Base-by-base conservation (phyloP, 2,888 invertebrate genomes). In the Euproctis similis region DNA sequence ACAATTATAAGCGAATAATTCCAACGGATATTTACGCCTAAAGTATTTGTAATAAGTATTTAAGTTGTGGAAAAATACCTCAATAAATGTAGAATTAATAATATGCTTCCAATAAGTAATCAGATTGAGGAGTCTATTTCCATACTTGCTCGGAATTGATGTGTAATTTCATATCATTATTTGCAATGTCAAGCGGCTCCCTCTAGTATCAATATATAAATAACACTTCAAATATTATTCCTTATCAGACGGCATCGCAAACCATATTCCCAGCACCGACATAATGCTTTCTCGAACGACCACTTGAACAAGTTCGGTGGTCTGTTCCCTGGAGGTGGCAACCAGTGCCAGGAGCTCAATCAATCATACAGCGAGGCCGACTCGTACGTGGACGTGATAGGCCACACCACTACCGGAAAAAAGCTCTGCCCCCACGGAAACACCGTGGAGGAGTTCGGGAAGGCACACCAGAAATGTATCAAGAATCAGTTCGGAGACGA, bases 181-280 rank as follows among this genome's bases (percentile, higher is more conserved):
- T n/a, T n/a, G n/a, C n/a, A n/a, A n/a, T n/a, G n/a, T n/a, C n/a
- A n/a, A n/a, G n/a, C n/a, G n/a, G n/a, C 32, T 41, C 39, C 44
- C 29, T 12, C 13, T 16, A 12, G 24, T 2, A 2, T 30, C 5
- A 19, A 37, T 45, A 39, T 46, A 53, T 43, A 44, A 41, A 42
- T 41, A 40, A 42, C 34, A 27, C 68, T 60, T 73, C 64, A 71
- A 61, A n/a, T 59, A 64, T 69, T 69, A 47, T 51, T 32, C 52
- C 40, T 68, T 76, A 75, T 74, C 82, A 85, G 85, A 82, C 80
- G 76, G 53, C 80, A 70, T 42, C 78, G 77, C 70, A 82, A 78
- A 74, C 76, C 85, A 73, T 85, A 84, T 71, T 80, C 84, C 62
- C 81, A 84, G 63, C 82, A 84, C 67, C 84, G 81, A 50, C 77